Conservation (phyloP, 2,888 invertebrate genomes). For the Agrochola circellaris region DNA sequence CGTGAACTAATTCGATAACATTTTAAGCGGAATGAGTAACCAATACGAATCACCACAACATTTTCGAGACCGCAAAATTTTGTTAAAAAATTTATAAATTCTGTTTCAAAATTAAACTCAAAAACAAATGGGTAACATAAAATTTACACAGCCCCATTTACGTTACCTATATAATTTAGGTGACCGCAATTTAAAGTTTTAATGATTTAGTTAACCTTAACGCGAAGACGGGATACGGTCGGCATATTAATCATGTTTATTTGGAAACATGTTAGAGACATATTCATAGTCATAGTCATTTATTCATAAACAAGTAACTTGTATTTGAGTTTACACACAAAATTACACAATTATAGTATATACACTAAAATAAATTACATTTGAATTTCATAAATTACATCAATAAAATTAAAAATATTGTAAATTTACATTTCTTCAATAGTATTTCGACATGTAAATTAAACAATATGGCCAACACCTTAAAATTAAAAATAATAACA, state of each 20-base stretch:
- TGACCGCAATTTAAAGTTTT: conserved; percentile 76
- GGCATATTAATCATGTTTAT: conserved; percentile 68
- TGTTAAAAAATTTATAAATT: conserved; percentile 6
- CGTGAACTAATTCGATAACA: conserved; percentile 56
- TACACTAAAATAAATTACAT: no score
- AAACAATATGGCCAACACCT: no score
- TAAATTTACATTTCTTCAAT: no score
- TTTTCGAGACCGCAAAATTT: conserved; percentile 12
- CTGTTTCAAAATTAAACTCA: conserved; percentile 30
- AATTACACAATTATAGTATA: no score
- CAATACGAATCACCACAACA: conserved; percentile 32
- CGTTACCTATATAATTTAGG: conserved; percentile 69
- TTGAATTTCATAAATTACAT: no score
- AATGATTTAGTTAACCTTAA: conserved; percentile 72
- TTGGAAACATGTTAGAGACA: conserved; percentile 50
- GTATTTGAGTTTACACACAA: no score
- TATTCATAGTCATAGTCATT: no score
- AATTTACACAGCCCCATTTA: conserved; percentile 44
- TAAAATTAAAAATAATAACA: no score
- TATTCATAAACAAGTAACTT: no score
- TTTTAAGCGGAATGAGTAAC: conserved; percentile 36
- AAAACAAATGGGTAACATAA: conserved; percentile 47
- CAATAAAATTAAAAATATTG: no score
- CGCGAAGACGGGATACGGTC: conserved; percentile 64
- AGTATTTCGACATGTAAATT: no score